These are phyloP conservation scores for Protophormia terraenovae DNA, from an alignment of 2,888 invertebrate species.

Conservation along the genomic window DNA sequence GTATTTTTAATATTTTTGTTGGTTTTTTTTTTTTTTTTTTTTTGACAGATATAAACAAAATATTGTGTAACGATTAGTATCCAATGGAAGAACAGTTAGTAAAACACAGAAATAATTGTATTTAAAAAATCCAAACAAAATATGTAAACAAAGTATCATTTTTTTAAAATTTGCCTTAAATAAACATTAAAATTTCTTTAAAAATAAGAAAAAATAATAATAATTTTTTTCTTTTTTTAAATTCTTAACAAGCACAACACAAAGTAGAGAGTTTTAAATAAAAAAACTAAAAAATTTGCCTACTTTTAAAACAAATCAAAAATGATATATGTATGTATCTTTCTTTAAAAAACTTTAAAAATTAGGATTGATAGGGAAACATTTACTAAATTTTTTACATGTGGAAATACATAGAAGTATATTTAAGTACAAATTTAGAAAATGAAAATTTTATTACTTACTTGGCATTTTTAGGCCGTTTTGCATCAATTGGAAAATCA, in stretches of 20 bases:
- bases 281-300: slow-evolving; percentile 24
- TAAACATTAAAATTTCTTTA: background rate
- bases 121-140: slow-evolving; percentile 3
- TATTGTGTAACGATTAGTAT: slow-evolving; percentile 34
- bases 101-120: slow-evolving; percentile 17
- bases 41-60: background rate
- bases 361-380: slow-evolving; percentile 40
- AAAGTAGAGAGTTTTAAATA: slow-evolving; percentile 20
- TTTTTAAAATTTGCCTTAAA: background rate
- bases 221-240: background rate
- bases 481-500: slow-evolving; percentile 80
- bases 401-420: slow-evolving; percentile 2
- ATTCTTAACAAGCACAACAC: slow-evolving; percentile 48
- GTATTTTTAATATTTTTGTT: background rate
- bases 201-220: no score
- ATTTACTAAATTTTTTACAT: slow-evolving; percentile 32
- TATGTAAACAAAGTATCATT: background rate
- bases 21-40: background rate
- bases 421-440: background rate
- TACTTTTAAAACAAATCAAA: slow-evolving; percentile 4
- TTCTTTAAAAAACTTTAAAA: slow-evolving; percentile 11
- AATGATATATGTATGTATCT: background rate
- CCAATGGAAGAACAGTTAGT: slow-evolving; percentile 41
- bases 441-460: slow-evolving; percentile 83
- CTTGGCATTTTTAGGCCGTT: slow-evolving; percentile 94